Percentiles rank a stretch among this genome's conserved stretches.
These are phyloP conservation scores for Axea sp. DNA, from an alignment of 2,888 invertebrate genomes.

Conservation along the genomic window DNA sequence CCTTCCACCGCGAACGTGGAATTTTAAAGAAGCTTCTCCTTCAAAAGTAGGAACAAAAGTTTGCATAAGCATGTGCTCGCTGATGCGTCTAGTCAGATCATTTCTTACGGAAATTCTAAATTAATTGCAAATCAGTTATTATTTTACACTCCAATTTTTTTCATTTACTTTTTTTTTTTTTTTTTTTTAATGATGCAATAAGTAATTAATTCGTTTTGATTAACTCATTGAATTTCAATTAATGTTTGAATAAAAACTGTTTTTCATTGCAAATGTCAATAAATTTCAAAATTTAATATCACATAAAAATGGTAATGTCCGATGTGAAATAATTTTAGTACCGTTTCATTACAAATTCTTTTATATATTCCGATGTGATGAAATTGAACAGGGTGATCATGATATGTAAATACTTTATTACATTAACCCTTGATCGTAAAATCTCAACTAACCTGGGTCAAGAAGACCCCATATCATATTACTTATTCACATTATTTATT, in stretches of 20 bases:
- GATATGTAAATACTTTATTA: slow-evolving; percentile 37
- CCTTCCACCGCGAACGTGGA: slow-evolving; percentile 69
- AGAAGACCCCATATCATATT: slow-evolving; percentile 3
- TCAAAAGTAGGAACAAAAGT: slow-evolving; percentile 63
- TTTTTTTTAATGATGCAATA: too few species aligned
- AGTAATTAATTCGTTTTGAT: too few species aligned
- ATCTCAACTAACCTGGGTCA: slow-evolving; percentile 33
- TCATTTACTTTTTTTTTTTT: too few species aligned
- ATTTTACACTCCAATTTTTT: too few species aligned
- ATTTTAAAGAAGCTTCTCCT: slow-evolving; percentile 74
- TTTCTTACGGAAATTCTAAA: too few species aligned
- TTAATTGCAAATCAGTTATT: too few species aligned
- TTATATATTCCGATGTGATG: neutral
- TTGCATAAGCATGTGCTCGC: slow-evolving; percentile 61
- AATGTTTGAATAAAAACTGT: too few species aligned
- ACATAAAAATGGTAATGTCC: too few species aligned
- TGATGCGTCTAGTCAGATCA: slow-evolving; percentile 3
- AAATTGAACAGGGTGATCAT: neutral
- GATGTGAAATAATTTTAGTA: too few species aligned
- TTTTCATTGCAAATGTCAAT: neutral
- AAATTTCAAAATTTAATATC: too few species aligned
- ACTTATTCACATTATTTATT: slow-evolving; percentile 22
- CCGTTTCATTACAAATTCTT: slow-evolving; percentile 2
- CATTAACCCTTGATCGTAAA: slow-evolving; percentile 34
- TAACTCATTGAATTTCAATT: too few species aligned